Percentiles rank a stretch among this genome's conserved stretches.
Evolutionary conservation across 1,140 invertebrate genomes (phyloP).

Genomic region (Akabosia matsudoensis): DNA sequence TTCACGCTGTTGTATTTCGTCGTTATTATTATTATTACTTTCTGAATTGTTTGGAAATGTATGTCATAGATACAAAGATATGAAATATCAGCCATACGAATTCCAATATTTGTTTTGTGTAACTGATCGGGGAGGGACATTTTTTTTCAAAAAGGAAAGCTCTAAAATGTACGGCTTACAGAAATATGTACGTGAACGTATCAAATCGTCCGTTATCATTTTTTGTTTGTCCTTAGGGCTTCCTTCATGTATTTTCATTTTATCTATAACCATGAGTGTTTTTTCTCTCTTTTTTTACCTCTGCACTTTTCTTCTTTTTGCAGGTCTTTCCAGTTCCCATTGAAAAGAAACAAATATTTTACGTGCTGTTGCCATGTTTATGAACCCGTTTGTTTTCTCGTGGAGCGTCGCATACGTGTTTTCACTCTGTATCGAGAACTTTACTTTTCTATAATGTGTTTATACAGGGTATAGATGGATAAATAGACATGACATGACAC

Average conservation of each 20-base stretch:
- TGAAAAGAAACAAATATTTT: slow-evolving; percentile 12
- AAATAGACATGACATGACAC: no score
- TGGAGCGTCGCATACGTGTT: neutral
- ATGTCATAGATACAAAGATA: no score
- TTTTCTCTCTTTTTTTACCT: neutral
- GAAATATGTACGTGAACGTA: neutral
- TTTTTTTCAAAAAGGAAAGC: no score
- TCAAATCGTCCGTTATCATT: neutral
- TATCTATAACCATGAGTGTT: no score
- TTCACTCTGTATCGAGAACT: neutral
- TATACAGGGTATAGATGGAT: neutral
- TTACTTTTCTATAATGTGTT: no score
- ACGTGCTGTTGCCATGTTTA: neutral
- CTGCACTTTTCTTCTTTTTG: neutral
- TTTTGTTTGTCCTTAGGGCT: slow-evolving; percentile 1
- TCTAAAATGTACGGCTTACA: no score
- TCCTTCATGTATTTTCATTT: neutral
- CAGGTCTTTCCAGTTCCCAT: neutral
- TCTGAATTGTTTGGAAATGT: no score
- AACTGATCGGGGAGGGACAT: no score
- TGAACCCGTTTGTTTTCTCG: neutral
- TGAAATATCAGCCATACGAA: no score
- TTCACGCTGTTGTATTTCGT: no score
- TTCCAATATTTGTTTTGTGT: no score
- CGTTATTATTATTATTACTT: no score